These are phyloP conservation scores for Phalanger gymnotis DNA, from an alignment of 2,797 vertebrate genomes.

Conservation along the genomic window DNA sequence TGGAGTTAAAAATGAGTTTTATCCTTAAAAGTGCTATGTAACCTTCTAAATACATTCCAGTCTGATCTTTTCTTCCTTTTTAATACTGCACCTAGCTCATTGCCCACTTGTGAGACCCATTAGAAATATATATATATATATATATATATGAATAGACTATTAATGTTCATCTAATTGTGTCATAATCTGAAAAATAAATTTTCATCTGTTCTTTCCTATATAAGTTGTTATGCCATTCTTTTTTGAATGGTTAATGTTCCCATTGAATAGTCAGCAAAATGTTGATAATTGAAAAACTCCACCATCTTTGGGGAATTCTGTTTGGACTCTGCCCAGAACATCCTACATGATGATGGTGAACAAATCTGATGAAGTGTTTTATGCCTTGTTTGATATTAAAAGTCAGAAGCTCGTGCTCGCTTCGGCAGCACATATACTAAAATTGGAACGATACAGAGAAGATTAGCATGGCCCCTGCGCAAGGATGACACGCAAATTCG, in stretches of 20 bases:
- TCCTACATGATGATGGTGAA: not conserved
- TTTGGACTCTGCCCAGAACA: not conserved
- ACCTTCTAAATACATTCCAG: not conserved
- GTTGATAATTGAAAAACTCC: not conserved
- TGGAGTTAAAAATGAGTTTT: not conserved
- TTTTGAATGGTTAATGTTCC: not conserved
- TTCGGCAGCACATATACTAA: too few species aligned
- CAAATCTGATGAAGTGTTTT: not conserved
- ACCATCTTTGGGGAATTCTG: not conserved
- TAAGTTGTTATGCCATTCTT: not conserved
- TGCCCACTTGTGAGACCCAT: not conserved
- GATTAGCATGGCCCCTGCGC: too few species aligned
- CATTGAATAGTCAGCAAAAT: not conserved
- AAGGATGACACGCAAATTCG: too few species aligned
- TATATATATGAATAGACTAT: too few species aligned
- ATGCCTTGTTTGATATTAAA: not conserved
- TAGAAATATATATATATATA: too few species aligned
- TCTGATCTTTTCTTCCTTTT: not conserved
- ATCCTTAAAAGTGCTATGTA: not conserved
- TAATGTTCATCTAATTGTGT: not conserved
- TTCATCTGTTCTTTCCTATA: not conserved
- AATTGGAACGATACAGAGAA: too few species aligned
- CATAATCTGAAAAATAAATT: not conserved
- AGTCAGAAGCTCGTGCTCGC: not conserved
- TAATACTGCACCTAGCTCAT: not conserved